phyloP scores from a whole-genome alignment of 2,113 vertebrate species.

The Uria aalge region DNA sequence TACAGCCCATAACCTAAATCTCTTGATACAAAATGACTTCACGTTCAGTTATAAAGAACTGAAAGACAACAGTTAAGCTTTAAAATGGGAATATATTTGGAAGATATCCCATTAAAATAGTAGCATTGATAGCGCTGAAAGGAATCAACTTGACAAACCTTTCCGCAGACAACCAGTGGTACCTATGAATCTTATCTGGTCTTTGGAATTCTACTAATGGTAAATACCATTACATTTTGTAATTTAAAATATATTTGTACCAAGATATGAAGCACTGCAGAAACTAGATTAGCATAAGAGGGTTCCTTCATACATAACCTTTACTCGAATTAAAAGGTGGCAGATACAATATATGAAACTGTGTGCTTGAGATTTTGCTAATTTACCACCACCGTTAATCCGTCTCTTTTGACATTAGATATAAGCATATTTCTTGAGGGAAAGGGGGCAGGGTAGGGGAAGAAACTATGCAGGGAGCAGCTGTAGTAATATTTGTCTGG shows the following conservation, averaged over 20 bases:
- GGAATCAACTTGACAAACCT: background rate
- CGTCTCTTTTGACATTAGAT: background rate
- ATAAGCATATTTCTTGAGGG: background rate
- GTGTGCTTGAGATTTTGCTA: background rate
- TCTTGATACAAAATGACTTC: constrained; percentile 27
- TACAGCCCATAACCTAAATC: constrained; percentile 25
- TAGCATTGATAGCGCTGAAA: background rate
- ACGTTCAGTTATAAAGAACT: constrained; percentile 6
- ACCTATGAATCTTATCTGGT: background rate
- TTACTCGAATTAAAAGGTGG: background rate
- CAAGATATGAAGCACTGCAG: background rate
- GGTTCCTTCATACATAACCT: background rate
- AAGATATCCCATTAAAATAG: background rate
- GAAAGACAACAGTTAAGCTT: constrained; percentile 37
- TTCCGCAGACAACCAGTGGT: background rate
- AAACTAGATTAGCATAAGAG: background rate
- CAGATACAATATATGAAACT: background rate
- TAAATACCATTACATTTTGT: background rate
- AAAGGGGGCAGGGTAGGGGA: background rate
- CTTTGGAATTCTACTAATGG: background rate
- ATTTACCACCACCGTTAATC: background rate
- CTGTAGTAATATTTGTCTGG: background rate
- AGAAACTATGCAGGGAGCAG: background rate
- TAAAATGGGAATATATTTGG: constrained; percentile 20
- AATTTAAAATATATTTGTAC: background rate